Evolutionary conservation across 2,113 vertebrate genomes (phyloP).

Genomic region (Enhydra lutris): DNA sequence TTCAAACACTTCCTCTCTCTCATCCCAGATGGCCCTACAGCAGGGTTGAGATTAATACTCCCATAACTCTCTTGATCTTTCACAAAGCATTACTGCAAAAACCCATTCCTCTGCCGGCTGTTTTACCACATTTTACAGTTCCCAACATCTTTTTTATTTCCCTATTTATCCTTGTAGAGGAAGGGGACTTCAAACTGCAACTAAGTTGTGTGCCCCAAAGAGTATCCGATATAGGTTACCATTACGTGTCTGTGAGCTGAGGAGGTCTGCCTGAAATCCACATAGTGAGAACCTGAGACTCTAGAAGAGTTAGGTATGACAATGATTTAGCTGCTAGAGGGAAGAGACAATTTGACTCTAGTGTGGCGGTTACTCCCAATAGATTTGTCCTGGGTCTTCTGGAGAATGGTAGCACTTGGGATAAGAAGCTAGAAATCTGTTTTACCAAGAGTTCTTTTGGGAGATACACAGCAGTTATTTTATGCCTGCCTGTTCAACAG

Average conservation of each 20-base stretch:
- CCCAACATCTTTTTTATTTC: not conserved
- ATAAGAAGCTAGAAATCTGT: not conserved
- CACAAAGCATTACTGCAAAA: not conserved
- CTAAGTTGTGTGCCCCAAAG: not conserved
- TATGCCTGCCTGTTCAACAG: not conserved
- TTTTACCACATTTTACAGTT: not conserved
- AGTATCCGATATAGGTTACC: not conserved
- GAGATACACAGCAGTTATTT: not conserved
- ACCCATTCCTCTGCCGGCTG: not conserved
- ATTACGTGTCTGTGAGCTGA: not conserved
- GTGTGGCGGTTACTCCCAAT: not conserved
- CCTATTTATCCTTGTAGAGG: not conserved
- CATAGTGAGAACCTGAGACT: not conserved
- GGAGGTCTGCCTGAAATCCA: not conserved
- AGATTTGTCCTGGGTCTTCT: not conserved
- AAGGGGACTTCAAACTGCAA: not conserved
- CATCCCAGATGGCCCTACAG: not conserved
- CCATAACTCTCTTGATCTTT: not conserved
- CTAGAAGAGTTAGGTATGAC: not conserved
- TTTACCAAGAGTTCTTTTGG: not conserved
- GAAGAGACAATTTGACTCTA: not conserved
- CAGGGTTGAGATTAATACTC: not conserved
- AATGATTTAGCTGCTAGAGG: not conserved
- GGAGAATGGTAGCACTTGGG: not conserved
- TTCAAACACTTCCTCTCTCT: not conserved